Conservation (phyloP, 2,797 vertebrate species). For the Sebastes miniatus region DNA sequence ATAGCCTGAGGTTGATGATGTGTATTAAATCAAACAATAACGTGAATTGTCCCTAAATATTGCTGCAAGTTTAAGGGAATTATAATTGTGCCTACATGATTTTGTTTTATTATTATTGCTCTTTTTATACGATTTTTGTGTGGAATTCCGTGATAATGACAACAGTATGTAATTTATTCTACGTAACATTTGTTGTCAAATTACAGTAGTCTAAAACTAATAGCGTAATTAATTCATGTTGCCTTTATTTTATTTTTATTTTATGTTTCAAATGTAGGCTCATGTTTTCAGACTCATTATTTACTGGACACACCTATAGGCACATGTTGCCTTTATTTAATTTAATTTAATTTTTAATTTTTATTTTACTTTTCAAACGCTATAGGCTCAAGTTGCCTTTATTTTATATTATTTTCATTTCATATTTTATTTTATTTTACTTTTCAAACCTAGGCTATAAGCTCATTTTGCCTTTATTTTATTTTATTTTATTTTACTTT, state of each 20-base stretch:
- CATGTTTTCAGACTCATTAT: too few relatives aligned
- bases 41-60: background rate
- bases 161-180: background rate
- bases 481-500: background rate
- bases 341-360: background rate
- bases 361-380: background rate
- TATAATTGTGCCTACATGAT: background rate
- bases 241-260: background rate
- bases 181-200: background rate
- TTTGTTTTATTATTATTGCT: background rate
- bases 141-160: background rate
- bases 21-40: background rate
- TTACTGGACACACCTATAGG: background rate
- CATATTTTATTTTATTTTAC: background rate
- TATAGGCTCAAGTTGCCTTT: too few relatives aligned
- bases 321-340: background rate
- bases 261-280: background rate
- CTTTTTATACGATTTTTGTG: background rate
- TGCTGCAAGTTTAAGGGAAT: background rate
- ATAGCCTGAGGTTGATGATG: background rate
- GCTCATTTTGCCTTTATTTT: background rate
- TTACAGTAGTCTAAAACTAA: background rate
- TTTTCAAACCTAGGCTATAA: background rate
- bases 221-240: too few relatives aligned
- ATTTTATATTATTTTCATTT: too few relatives aligned